Conservation (phyloP, 2,797 vertebrate genomes). For the Loriculus beryllinus region DNA sequence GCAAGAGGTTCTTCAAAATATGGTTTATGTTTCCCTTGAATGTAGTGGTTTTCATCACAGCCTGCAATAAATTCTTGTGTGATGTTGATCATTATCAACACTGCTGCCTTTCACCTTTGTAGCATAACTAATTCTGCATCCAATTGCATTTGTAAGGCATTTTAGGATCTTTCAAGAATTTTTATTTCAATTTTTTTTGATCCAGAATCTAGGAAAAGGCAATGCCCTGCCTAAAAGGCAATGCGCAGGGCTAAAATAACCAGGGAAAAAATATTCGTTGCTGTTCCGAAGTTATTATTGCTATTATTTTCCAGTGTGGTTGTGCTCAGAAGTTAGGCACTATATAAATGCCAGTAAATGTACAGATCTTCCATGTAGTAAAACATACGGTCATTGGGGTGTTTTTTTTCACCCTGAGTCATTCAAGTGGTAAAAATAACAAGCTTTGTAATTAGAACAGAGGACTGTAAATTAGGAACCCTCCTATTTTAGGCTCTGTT, state of each 20-base stretch:
- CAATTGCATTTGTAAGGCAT: neutral
- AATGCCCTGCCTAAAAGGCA: no score
- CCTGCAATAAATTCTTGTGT: neutral
- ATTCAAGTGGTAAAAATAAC: neutral
- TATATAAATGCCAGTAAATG: neutral
- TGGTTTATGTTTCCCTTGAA: neutral
- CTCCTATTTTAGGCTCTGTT: neutral
- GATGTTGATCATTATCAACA: neutral
- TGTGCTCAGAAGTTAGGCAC: neutral
- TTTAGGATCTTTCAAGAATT: neutral
- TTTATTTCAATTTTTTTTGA: neutral
- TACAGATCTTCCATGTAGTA: neutral
- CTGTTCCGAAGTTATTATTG: neutral
- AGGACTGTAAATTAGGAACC: neutral
- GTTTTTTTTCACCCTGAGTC: neutral
- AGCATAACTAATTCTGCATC: neutral
- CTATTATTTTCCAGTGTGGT: neutral
- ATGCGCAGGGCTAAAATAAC: neutral
- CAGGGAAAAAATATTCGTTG: neutral
- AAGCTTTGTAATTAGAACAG: constrained; percentile 21
- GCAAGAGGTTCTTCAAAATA: neutral
- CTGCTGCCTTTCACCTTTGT: neutral
- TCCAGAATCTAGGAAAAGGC: neutral
- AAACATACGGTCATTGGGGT: neutral
- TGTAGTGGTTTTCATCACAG: neutral